A percentile compares a stretch with the other conserved stretches of the same genome.
Evolutionary conservation across 2,888 invertebrate genomes (phyloP).

Genomic region (Dendrolimus houi): DNA sequence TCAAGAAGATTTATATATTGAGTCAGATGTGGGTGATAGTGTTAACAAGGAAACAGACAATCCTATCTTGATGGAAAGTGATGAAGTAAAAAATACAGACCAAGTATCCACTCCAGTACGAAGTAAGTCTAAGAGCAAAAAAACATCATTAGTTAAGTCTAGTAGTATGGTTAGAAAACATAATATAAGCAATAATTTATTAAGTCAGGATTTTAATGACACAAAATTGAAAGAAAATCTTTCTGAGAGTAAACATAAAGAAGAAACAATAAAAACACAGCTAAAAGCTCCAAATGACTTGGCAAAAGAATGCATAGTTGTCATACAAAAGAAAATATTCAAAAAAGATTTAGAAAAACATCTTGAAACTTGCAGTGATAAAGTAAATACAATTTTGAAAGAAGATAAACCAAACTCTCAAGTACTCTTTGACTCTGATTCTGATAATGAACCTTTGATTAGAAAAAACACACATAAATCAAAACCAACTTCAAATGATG

Average conservation of each 20-base stretch:
- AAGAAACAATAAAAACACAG: slow-evolving; percentile 14
- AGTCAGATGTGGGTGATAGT: slow-evolving; percentile 1
- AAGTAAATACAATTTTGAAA: slow-evolving; percentile 3
- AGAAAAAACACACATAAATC: slow-evolving; percentile 28
- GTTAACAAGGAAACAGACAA: not conserved
- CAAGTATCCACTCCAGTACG: slow-evolving; percentile 18
- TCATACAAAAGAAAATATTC: slow-evolving; percentile 58
- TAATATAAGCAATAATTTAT: not conserved
- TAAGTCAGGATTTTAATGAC: not conserved
- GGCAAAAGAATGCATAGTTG: slow-evolving; percentile 60
- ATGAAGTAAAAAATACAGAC: not conserved
- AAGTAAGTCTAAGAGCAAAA: slow-evolving; percentile 26
- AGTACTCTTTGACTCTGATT: slow-evolving; percentile 46
- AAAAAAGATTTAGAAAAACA: slow-evolving; percentile 23
- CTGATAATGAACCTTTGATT: slow-evolving; percentile 50
- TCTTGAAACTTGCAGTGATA: slow-evolving; percentile 3
- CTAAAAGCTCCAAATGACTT: slow-evolving; percentile 50
- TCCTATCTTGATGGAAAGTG: not conserved
- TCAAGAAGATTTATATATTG: slow-evolving; percentile 10
- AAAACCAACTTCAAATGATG: slow-evolving; percentile 23
- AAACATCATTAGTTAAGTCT: not conserved
- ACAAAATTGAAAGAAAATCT: not conserved
- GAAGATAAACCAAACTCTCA: slow-evolving; percentile 23
- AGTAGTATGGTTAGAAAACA: not conserved
- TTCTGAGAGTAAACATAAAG: slow-evolving; percentile 3